A percentile compares a stretch with the other conserved stretches of the same genome.
Conservation (phyloP, 2,797 vertebrate species). For the Manis pentadactyla region DNA sequence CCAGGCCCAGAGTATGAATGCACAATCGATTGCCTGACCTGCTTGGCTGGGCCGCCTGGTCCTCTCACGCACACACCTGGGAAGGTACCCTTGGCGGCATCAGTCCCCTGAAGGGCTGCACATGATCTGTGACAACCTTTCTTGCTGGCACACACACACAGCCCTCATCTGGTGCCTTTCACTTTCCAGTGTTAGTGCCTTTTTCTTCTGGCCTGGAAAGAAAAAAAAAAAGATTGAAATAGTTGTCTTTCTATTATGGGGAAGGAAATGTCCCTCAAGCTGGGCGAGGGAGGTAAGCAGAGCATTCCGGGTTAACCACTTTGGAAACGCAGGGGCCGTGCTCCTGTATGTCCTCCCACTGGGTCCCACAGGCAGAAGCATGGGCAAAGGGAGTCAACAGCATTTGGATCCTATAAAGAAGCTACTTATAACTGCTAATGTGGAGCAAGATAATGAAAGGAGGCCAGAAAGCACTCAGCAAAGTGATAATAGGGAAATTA, state of each 20-base stretch:
- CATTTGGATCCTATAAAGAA: slow-evolving; percentile 65
- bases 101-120: slow-evolving; percentile 71
- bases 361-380: not conserved
- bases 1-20: slow-evolving; percentile 71
- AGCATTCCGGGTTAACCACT: not conserved
- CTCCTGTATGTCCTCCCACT: not conserved
- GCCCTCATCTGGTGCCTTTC: slow-evolving; percentile 74
- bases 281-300: slow-evolving; percentile 52
- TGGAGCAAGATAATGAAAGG: slow-evolving; percentile 63
- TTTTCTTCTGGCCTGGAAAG: slow-evolving; percentile 70
- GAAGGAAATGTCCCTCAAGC: slow-evolving; percentile 61
- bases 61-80: slow-evolving; percentile 78
- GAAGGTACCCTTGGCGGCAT: slow-evolving; percentile 77
- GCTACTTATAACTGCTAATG: slow-evolving; percentile 69
- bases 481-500: slow-evolving; percentile 46
- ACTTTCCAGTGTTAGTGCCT: slow-evolving; percentile 75
- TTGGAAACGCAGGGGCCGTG: slow-evolving; percentile 15
- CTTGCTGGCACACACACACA: slow-evolving; percentile 69
- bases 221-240: slow-evolving; percentile 7
- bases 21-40: slow-evolving; percentile 79
- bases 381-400: slow-evolving; percentile 56
- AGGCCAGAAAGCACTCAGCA: slow-evolving; percentile 45
- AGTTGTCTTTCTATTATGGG: slow-evolving; percentile 63
- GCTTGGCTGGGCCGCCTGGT: slow-evolving; percentile 52
- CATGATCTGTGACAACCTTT: slow-evolving; percentile 77